phyloP scores from a whole-genome alignment of 2,888 invertebrate species.

The Napeogenes sylphis region DNA sequence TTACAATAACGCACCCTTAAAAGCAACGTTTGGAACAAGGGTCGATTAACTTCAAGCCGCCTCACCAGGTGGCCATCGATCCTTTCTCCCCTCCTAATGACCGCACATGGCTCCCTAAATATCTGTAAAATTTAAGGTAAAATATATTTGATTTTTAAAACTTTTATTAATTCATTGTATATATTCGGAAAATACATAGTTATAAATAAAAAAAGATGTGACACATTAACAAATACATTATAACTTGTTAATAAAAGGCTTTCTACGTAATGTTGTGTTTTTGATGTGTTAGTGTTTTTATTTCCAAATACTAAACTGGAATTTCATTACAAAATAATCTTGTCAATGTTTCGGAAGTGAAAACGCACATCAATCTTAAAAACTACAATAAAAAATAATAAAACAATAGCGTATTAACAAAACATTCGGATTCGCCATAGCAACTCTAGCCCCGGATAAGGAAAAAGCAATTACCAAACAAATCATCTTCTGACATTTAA shows the following conservation, averaged over 20 bases:
- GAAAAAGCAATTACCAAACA: conserved; percentile 75
- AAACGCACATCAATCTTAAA: conserved; percentile 40
- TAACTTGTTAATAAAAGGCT: too few species aligned
- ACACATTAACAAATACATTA: too few species aligned
- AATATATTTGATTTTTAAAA: conserved; percentile 26
- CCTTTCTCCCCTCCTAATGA: conserved; percentile 38
- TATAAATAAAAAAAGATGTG: too few species aligned
- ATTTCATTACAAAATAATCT: background rate
- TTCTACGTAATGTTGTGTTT: too few species aligned
- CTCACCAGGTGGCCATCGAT: conserved; percentile 52
- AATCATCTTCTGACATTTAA: conserved; percentile 75
- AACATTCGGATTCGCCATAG: conserved; percentile 55
- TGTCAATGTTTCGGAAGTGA: conserved; percentile 7
- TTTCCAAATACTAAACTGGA: background rate
- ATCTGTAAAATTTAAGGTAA: conserved; percentile 28
- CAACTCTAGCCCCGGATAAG: conserved; percentile 58
- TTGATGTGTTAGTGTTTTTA: background rate
- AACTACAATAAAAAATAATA: conserved; percentile 47
- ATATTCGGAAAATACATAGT: too few species aligned
- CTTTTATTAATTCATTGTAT: conserved; percentile 13
- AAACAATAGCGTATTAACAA: conserved; percentile 67
- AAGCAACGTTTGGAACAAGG: conserved; percentile 21
- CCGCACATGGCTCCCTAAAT: conserved; percentile 25
- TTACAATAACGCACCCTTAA: conserved; percentile 32
- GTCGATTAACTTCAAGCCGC: conserved; percentile 44